Percentiles rank a stretch among this genome's conserved stretches.
These are phyloP conservation scores for Recurvirostra avosetta DNA, from an alignment of 2,113 vertebrate species.

Conservation along the genomic window DNA sequence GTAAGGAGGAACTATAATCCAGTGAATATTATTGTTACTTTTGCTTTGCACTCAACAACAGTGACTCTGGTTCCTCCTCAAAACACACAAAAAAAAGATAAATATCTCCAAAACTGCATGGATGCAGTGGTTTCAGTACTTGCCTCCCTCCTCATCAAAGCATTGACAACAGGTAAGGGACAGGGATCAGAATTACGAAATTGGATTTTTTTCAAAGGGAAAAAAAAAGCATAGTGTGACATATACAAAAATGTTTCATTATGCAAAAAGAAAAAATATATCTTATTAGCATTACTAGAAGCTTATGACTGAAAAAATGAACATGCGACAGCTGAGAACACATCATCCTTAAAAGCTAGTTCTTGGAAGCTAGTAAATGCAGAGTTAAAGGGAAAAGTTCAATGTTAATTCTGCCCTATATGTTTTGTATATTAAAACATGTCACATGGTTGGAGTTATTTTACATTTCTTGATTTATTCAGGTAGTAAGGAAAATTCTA, in stretches of 20 bases:
- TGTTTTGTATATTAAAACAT: background rate
- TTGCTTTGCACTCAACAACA: background rate
- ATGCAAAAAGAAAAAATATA: background rate
- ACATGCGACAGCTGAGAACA: background rate
- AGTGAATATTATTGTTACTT: background rate
- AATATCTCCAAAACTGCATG: background rate
- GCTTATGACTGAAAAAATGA: constrained; percentile 1
- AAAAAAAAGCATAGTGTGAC: background rate
- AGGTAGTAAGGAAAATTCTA: background rate
- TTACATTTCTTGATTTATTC: constrained; percentile 19
- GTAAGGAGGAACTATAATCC: background rate
- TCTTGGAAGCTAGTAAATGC: background rate
- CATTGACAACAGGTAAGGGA: background rate
- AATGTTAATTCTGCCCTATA: background rate
- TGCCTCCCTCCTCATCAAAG: background rate
- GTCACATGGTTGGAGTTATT: background rate
- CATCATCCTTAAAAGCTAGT: background rate
- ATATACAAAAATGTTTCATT: background rate
- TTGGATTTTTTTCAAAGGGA: background rate
- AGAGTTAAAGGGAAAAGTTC: background rate
- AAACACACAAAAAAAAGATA: background rate
- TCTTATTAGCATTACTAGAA: background rate
- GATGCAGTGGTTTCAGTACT: background rate
- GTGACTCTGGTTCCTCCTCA: background rate
- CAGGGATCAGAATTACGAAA: background rate